Evolutionary conservation across 92 coral and sea anemone species (phyloP).

Genomic region (Epizoanthus rinbou): DNA sequence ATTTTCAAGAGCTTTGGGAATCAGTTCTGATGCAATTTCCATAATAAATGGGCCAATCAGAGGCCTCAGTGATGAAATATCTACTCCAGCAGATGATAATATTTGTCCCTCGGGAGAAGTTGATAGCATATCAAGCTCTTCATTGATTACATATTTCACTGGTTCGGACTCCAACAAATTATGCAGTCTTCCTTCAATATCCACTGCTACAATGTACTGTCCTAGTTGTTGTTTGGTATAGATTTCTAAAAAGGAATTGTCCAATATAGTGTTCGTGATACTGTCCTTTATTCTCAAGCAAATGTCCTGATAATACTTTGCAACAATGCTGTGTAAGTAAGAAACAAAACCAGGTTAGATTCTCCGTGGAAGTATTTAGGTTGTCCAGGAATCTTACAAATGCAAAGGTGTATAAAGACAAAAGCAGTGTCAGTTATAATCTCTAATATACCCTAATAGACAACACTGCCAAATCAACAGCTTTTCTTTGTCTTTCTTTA

Average conservation of each 20-base stretch:
- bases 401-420: too few species aligned
- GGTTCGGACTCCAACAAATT: conserved; percentile 72
- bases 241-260: conserved; percentile 70
- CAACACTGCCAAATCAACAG: too few species aligned
- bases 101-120: conserved; percentile 81
- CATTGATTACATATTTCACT: conserved; percentile 70
- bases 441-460: too few species aligned
- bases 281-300: conserved; percentile 67
- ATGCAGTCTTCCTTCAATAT: conserved; percentile 77
- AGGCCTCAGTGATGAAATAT: conserved; percentile 55
- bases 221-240: conserved; percentile 72
- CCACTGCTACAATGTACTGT: conserved; percentile 68
- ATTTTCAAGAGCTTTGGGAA: conserved; percentile 61
- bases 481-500: too few species aligned
- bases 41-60: conserved; percentile 72
- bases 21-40: conserved; percentile 64
- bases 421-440: too few species aligned
- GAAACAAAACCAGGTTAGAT: not conserved
- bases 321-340: conserved; percentile 56
- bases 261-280: conserved; percentile 60
- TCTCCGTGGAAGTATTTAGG: too few species aligned
- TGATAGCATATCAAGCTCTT: conserved; percentile 64
- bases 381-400: too few species aligned
- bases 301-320: conserved; percentile 66
- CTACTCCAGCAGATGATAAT: conserved; percentile 60